Percentiles rank a stretch among this genome's conserved stretches.
Evolutionary conservation across 2,888 invertebrate species (phyloP).

Genomic region (Eristalinus aeneus): DNA sequence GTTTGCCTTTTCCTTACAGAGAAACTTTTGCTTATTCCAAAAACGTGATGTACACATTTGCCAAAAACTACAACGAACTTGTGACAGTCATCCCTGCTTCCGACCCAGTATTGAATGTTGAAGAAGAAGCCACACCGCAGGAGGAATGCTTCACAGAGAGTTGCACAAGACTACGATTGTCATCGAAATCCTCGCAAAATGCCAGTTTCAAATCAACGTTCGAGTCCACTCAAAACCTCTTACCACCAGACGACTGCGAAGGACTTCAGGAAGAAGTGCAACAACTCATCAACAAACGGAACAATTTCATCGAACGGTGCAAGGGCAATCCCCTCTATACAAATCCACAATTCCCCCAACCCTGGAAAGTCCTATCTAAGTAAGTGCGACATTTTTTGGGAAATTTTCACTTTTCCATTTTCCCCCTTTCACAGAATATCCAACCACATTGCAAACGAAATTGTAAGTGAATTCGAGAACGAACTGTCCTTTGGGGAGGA

Average conservation of each 20-base stretch:
- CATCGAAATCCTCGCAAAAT: background rate
- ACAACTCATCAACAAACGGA: slow-evolving; percentile 33
- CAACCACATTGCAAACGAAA: slow-evolving; percentile 69
- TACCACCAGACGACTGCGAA: background rate
- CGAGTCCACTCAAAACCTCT: background rate
- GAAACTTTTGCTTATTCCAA: slow-evolving; percentile 24
- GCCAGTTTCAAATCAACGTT: background rate
- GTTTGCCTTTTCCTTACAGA: slow-evolving; percentile 15
- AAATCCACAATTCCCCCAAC: slow-evolving; percentile 66
- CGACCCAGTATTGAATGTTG: background rate
- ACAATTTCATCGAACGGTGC: slow-evolving; percentile 49
- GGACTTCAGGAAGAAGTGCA: slow-evolving; percentile 7
- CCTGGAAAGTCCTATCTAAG: slow-evolving; percentile 72
- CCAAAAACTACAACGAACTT: slow-evolving; percentile 10
- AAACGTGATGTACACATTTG: slow-evolving; percentile 52
- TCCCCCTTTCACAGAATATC: slow-evolving; percentile 72
- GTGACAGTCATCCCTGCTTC: background rate
- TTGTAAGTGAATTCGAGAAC: slow-evolving; percentile 68
- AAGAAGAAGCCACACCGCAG: background rate
- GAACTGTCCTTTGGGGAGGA: slow-evolving; percentile 73
- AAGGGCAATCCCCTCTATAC: slow-evolving; percentile 64
- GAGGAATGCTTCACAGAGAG: background rate
- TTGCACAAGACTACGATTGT: background rate
- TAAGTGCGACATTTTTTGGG: background rate
- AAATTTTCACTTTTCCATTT: background rate